A percentile compares a stretch with the other conserved stretches of the same genome.
Evolutionary conservation across 2,888 invertebrate genomes (phyloP).

Genomic region (Chloroclystis v-ata): DNA sequence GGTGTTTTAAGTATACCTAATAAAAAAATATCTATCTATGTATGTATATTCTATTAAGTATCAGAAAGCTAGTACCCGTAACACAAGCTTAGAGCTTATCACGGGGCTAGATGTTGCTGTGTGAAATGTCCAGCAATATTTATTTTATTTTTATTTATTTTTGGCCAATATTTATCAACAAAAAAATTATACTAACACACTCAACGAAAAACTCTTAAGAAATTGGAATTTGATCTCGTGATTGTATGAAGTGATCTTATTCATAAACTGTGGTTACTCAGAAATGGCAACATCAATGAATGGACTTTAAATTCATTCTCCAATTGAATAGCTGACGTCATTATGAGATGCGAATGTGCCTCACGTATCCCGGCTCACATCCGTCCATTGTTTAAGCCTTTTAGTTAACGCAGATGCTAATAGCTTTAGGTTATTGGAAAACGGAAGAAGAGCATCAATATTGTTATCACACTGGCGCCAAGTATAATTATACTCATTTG

Average conservation of each 20-base stretch:
- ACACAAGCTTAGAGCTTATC: too few species aligned
- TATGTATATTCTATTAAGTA: too few species aligned
- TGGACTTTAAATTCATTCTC: slow-evolving; percentile 32
- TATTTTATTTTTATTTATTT: too few species aligned
- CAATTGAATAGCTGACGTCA: slow-evolving; percentile 55
- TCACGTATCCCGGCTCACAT: slow-evolving; percentile 62
- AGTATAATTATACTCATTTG: background rate
- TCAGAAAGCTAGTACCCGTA: too few species aligned
- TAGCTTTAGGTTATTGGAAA: slow-evolving; percentile 37
- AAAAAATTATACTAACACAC: too few species aligned
- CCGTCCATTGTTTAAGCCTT: slow-evolving; percentile 59
- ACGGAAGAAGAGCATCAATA: slow-evolving; percentile 29
- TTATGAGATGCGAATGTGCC: slow-evolving; percentile 53
- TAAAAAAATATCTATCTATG: too few species aligned
- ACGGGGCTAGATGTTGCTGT: too few species aligned
- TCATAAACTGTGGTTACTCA: background rate
- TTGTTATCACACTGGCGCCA: slow-evolving; percentile 7
- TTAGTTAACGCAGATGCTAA: slow-evolving; percentile 46
- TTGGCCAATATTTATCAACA: too few species aligned
- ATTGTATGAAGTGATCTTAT: background rate
- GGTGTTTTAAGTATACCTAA: too few species aligned
- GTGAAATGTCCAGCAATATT: too few species aligned
- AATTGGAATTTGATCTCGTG: too few species aligned
- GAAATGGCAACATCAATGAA: slow-evolving; percentile 28
- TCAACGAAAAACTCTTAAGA: too few species aligned